Percentiles rank a stretch among this genome's conserved stretches.
Evolutionary conservation across 2,797 vertebrate species (phyloP).

Genomic region (Xerus rutilus): DNA sequence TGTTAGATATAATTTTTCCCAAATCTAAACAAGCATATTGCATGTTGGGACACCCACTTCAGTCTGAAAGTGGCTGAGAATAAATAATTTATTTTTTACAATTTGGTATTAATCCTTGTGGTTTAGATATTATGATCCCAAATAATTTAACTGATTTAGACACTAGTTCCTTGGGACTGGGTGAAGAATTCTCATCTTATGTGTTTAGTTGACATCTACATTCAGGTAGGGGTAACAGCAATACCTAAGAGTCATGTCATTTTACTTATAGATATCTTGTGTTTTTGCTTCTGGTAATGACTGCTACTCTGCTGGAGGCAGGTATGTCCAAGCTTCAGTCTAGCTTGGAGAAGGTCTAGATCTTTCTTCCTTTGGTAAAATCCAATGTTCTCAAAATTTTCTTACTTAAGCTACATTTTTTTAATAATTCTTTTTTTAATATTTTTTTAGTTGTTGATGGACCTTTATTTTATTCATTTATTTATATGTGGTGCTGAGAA

Average conservation of each 20-base stretch:
- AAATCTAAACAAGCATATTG: background rate
- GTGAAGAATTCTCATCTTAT: background rate
- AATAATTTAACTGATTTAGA: conserved; percentile 36
- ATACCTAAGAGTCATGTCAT: background rate
- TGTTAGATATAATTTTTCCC: conserved; percentile 11
- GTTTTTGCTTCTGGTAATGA: background rate
- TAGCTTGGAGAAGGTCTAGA: background rate
- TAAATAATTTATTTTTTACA: conserved; percentile 45
- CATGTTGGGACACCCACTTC: background rate
- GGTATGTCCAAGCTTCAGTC: background rate
- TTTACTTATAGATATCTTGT: background rate
- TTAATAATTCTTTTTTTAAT: too few relatives aligned
- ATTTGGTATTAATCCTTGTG: conserved; percentile 1
- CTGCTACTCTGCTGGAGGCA: background rate
- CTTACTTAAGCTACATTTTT: background rate
- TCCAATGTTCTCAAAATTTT: background rate
- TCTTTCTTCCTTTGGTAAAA: background rate
- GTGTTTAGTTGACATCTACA: background rate
- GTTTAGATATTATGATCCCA: background rate
- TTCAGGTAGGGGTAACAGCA: background rate
- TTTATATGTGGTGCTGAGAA: too few relatives aligned
- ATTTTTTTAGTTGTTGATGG: too few relatives aligned
- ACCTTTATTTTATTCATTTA: too few relatives aligned
- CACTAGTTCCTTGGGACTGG: background rate
- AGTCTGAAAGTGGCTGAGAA: background rate